Base-by-base conservation (phyloP, 2,113 vertebrate species). In the Brachionichthys hirsutus region DNA sequence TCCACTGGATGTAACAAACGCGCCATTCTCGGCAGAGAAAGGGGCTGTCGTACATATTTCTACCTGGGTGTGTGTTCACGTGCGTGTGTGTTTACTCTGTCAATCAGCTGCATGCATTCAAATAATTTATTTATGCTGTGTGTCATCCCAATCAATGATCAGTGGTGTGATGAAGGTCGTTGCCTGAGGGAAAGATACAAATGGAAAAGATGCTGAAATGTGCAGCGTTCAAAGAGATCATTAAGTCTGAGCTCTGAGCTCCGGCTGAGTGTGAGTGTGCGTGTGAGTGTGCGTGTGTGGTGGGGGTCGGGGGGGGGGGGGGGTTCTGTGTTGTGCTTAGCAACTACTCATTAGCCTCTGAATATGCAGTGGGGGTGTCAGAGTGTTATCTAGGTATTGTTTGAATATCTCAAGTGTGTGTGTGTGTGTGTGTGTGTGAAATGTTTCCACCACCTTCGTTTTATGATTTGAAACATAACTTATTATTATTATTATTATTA, bases 121-220 rank as follows among this genome's bases (percentile, higher is more conserved):
- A 52, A 65, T 74, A 12, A 69, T 78, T 80, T 81, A 83, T 78
- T 83, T 78, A 84, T 74, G 75, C 75, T 66, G 47, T 69, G 57
- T 59, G 60, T 80, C 54, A 34, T 82, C 66, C 70, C 57, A 73
- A 81, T 75, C 79, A 82, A 61, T 69, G 55, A 30, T 59, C 22
- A 9, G 60, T 15, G 59, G 48, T 57, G 15, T 75, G 82, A 82
- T 85, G 75, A 82, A 83, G 75, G 80, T 75, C 74, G 41, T 83
- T 62, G 78, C 84, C 82, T 35, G 74, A 72, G 73, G 82, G 76
- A 71, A 43, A 68, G 34, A 68, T 60, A 75, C 62, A 62, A 76
- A 63, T 64, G 62, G 55, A 75, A 66, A 68, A 61, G 40, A 13
- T 49, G 68, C 41, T 54, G 68, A 72, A 58, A 80, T 67, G 41